Evolutionary conservation across 1,140 invertebrate species (phyloP).

Genomic region (Saccostrea echinata): DNA sequence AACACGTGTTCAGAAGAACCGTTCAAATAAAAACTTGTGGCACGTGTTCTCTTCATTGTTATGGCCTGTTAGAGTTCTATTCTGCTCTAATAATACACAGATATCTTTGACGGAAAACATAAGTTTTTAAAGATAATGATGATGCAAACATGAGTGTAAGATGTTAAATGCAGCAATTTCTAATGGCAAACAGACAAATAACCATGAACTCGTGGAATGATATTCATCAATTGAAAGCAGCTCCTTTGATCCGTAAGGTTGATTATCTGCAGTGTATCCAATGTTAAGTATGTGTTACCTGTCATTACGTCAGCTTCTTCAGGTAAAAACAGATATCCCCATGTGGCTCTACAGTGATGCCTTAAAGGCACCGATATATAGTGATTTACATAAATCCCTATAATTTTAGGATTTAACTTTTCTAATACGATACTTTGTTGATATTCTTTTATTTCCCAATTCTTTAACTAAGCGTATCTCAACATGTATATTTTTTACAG

Average conservation of each 20-base stretch:
- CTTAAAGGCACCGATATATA: background rate
- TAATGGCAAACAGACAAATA: background rate
- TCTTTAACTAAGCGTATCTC: too few species aligned
- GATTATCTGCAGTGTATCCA: background rate
- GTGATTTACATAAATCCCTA: background rate
- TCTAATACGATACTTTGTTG: too few species aligned
- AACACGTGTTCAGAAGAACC: slow-evolving; percentile 19
- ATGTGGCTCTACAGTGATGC: background rate
- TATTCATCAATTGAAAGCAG: background rate
- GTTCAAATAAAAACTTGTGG: background rate
- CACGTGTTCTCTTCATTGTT: background rate
- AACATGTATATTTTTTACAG: too few species aligned
- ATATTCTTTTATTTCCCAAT: too few species aligned
- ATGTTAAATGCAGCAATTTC: background rate
- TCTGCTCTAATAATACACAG: slow-evolving; percentile 28
- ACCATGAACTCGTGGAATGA: background rate
- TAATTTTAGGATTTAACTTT: too few species aligned
- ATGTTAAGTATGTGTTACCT: slow-evolving; percentile 10
- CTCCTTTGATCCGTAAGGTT: background rate
- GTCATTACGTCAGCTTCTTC: background rate
- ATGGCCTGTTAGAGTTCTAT: background rate
- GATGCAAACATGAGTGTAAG: background rate
- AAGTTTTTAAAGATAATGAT: slow-evolving; percentile 23
- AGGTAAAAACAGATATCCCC: background rate
- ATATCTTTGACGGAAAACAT: background rate